Conservation (phyloP, 2,797 vertebrate species). For the Masticophis lateralis region DNA sequence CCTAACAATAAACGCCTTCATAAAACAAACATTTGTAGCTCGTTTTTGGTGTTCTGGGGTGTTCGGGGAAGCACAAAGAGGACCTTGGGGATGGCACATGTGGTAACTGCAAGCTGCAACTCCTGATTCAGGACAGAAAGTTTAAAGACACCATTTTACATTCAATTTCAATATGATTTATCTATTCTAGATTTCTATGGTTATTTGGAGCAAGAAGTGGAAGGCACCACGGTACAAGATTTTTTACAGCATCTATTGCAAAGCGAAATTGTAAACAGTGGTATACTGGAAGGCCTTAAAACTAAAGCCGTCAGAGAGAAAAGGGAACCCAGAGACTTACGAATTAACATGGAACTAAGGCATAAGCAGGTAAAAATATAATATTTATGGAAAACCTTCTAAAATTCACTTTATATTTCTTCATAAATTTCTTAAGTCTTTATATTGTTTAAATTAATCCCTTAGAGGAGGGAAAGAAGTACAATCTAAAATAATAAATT, state of each 20-base stretch:
- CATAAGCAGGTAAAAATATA: conserved; percentile 81
- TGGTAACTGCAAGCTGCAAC: conserved; percentile 27
- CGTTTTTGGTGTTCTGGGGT: background rate
- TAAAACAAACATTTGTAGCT: background rate
- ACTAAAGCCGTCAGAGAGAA: conserved; percentile 71
- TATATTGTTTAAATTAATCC: background rate
- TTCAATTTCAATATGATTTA: conserved; percentile 33
- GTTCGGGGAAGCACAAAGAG: background rate
- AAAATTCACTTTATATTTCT: background rate
- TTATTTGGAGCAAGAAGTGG: conserved; percentile 81
- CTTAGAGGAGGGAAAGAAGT: background rate
- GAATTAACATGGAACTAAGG: conserved; percentile 86
- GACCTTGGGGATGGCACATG: background rate
- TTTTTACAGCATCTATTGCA: conserved; percentile 87
- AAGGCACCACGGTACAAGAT: conserved; percentile 74
- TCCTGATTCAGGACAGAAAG: conserved; percentile 50
- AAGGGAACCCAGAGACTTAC: conserved; percentile 73
- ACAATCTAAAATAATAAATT: background rate
- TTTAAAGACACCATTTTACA: conserved; percentile 43
- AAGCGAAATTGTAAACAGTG: conserved; percentile 75
- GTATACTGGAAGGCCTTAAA: conserved; percentile 71
- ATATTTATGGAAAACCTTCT: background rate
- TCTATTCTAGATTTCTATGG: conserved; percentile 81
- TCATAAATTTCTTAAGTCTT: background rate
- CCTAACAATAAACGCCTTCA: background rate